Conservation (phyloP, 1,140 invertebrate genomes). For the Myzus persicae region DNA sequence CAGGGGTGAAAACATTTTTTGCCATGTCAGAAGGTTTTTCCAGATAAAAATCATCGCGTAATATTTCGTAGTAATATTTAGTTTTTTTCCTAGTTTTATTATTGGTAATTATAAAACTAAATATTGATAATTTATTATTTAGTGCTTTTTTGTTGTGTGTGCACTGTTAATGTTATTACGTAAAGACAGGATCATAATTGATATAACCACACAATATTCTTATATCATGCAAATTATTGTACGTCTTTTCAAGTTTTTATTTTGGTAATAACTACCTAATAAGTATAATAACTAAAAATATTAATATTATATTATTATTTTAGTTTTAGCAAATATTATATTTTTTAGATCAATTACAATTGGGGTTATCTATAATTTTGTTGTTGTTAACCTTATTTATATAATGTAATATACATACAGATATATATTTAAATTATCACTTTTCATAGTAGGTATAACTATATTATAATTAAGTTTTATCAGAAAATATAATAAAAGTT, state of each 20-base stretch:
- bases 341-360: not conserved
- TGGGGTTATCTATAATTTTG: slow-evolving; percentile 33
- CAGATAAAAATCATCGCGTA: not conserved
- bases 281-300: not conserved
- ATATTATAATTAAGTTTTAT: slow-evolving; percentile 5
- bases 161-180: not conserved
- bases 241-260: not conserved
- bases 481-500: not conserved
- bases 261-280: no score
- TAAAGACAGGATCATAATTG: not conserved
- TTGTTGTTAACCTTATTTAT: slow-evolving; percentile 20
- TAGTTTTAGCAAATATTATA: not conserved
- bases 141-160: not conserved
- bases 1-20: no score
- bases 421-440: not conserved
- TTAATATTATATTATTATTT: not conserved
- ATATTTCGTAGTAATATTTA: not conserved
- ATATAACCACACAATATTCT: not conserved
- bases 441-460: not conserved
- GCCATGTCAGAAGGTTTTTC: not conserved
- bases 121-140: not conserved
- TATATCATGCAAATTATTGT: not conserved
- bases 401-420: not conserved
- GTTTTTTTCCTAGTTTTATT: no score
- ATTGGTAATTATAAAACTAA: not conserved